A percentile compares a stretch with the other conserved stretches of the same genome.
phyloP scores from a whole-genome alignment of 2,113 vertebrate genomes.

The Pituophis catenifer region DNA sequence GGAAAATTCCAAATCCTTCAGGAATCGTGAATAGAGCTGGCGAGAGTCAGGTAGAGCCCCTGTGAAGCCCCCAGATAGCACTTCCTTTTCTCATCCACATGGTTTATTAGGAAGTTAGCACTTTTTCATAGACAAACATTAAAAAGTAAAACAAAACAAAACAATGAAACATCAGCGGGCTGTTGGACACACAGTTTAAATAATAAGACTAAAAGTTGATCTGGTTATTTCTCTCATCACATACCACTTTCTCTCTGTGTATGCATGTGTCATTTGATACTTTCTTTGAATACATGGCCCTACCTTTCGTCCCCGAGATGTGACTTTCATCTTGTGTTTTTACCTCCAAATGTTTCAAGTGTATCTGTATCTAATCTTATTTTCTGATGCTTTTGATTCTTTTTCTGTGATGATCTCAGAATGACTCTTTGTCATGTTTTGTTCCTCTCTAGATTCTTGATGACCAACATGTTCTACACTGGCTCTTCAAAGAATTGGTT shows the following conservation, averaged over 20 bases:
- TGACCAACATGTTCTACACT: constrained; percentile 67
- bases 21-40: too few relatives aligned
- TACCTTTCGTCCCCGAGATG: neutral
- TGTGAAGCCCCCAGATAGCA: too few relatives aligned
- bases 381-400: neutral
- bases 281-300: neutral
- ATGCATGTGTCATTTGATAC: neutral
- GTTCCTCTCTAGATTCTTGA: constrained; percentile 71
- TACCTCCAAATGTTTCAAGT: neutral
- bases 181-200: neutral
- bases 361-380: neutral
- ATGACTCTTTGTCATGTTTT: constrained; percentile 28
- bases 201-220: neutral
- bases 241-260: neutral
- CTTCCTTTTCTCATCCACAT: neutral
- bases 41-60: too few relatives aligned
- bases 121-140: neutral
- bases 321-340: neutral
- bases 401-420: neutral
- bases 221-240: neutral
- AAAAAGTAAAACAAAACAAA: neutral
- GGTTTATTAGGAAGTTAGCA: neutral
- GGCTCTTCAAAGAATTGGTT: constrained; percentile 70
- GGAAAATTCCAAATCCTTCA: too few relatives aligned
- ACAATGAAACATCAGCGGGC: neutral